These are phyloP conservation scores for Caenorhabditis sp. DNA, from an alignment of 2,888 invertebrate genomes.

Conservation along the genomic window DNA sequence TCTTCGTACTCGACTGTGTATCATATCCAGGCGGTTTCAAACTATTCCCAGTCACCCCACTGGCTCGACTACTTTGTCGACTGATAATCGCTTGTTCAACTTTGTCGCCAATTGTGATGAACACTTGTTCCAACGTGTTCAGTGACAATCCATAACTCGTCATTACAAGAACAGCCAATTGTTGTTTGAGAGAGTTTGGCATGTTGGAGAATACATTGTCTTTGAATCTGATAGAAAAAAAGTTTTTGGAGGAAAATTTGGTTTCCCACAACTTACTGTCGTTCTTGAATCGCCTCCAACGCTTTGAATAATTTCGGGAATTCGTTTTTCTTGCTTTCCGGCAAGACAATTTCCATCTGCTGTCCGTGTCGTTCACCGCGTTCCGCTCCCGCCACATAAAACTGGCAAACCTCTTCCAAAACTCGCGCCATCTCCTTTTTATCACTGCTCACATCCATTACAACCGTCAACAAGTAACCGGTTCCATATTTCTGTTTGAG, in stretches of 20 bases:
- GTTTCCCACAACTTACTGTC: slow-evolving; percentile 12
- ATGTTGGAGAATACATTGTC: slow-evolving; percentile 4
- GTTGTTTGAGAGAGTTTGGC: slow-evolving; percentile 21
- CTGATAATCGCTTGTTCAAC: slow-evolving; percentile 30
- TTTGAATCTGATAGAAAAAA: slow-evolving; percentile 20
- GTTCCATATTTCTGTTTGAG: slow-evolving; percentile 62
- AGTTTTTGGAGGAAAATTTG: neutral
- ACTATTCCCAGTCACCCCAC: slow-evolving; percentile 12
- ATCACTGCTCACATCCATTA: slow-evolving; percentile 21
- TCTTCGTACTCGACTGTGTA: slow-evolving; percentile 36
- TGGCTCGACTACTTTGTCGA: slow-evolving; percentile 26
- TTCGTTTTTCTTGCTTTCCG: slow-evolving; percentile 16
- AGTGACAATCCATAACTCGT: slow-evolving; percentile 59
- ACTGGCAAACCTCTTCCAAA: slow-evolving; percentile 14
- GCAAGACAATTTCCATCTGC: slow-evolving; percentile 39
- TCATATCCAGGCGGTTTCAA: slow-evolving; percentile 29
- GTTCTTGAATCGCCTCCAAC: slow-evolving; percentile 25
- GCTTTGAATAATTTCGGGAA: slow-evolving; percentile 26
- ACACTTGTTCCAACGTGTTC: slow-evolving; percentile 61
- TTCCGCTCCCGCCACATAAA: slow-evolving; percentile 21
- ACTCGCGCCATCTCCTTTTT: slow-evolving; percentile 21
- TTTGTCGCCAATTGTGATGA: slow-evolving; percentile 34
- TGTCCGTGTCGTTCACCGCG: slow-evolving; percentile 37
- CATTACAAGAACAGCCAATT: slow-evolving; percentile 18
- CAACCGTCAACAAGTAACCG: slow-evolving; percentile 61